Evolutionary conservation across 1,140 invertebrate species (phyloP), one percentile per base, ranked within the genome.

Genomic region (Drosophila sechellia): DNA sequence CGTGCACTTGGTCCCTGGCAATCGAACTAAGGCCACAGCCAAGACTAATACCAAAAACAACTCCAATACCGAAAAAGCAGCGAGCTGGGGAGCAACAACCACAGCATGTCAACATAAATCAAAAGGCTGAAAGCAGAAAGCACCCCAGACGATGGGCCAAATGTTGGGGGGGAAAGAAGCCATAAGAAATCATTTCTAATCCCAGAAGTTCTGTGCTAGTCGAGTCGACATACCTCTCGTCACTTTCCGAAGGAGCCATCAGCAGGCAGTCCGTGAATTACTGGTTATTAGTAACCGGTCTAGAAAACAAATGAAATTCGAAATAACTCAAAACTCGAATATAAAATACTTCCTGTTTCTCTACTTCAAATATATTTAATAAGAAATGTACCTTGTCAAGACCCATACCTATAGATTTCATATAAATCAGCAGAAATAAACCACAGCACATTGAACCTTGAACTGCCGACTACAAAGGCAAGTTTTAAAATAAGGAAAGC

Each of bases 51-150:
- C 48, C 53, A 74, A 64, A 52, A 74, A 22, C 55, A 46, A 42
- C 49, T 39, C 37, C 56, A 49, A 54, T 42, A 81, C 59, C 50
- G 60, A 53, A 48, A 68, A 31, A 49, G 42, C 25, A 70, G 25
- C 49, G 34, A 49, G 60, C 25, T 34, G 22, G 42, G 61, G 22
- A 64, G 25, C 56, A 64, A 69, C 46, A 79, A 71, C 81, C 66
- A 86, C 77, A 83, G 87, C 72, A 80, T 87, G 86, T 90, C 87
- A 90, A 90, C 86, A 90, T 90, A 90, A 90, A 90, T 90, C 86
- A 90, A 90, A 90, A 79, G 68, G 65, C 78, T 75, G 66, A 68
- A 70, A 75, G 73, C 77, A 75, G 64, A 75, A 66, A 66, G 73
- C 73, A 74, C 37, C 48, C 49, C 60, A 76, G 73, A 76, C 72